Percentiles rank a stretch among this genome's conserved stretches.
These are phyloP conservation scores for Luffia ferchaultella DNA, from an alignment of 2,888 invertebrate genomes.

Conservation along the genomic window DNA sequence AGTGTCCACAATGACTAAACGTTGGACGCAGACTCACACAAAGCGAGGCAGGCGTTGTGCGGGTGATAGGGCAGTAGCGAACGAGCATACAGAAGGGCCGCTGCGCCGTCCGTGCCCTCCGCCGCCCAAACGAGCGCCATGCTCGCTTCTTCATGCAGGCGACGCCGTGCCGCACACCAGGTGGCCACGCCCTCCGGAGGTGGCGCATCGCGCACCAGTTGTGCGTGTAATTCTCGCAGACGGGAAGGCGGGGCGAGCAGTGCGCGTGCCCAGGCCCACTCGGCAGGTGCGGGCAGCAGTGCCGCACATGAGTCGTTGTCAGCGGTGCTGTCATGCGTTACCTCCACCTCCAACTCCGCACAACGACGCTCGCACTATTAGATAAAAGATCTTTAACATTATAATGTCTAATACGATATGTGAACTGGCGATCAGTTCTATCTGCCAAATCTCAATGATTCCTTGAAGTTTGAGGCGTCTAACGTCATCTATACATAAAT, in stretches of 20 bases:
- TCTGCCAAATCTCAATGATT: too few relatives aligned
- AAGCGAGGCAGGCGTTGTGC: constrained; percentile 5
- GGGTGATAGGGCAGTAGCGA: constrained; percentile 15
- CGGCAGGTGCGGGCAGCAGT: constrained; percentile 19
- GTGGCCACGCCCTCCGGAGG: neutral
- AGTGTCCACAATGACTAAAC: neutral
- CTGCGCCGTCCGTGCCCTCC: constrained; percentile 9
- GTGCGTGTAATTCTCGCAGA: neutral
- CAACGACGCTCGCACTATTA: neutral
- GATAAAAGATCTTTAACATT: too few relatives aligned
- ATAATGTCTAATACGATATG: too few relatives aligned
- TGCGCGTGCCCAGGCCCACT: constrained; percentile 13
- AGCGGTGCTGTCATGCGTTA: constrained; percentile 21
- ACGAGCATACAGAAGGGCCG: constrained; percentile 18
- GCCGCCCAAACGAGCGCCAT: constrained; percentile 1
- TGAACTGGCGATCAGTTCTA: too few relatives aligned
- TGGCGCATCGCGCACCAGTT: constrained; percentile 6
- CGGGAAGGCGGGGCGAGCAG: constrained; percentile 5
- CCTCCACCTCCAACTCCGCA: constrained; percentile 12
- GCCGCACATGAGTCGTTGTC: constrained; percentile 16
- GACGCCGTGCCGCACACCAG: constrained; percentile 2
- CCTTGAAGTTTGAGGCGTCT: too few relatives aligned
- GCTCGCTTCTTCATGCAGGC: neutral
- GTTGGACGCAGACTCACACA: neutral
- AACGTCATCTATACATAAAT: too few relatives aligned